Base-by-base conservation (phyloP, 30 jellyfish, hydroid and myxozoan genomes). In the Aurelia aurita complex sp. Pacific region DNA sequence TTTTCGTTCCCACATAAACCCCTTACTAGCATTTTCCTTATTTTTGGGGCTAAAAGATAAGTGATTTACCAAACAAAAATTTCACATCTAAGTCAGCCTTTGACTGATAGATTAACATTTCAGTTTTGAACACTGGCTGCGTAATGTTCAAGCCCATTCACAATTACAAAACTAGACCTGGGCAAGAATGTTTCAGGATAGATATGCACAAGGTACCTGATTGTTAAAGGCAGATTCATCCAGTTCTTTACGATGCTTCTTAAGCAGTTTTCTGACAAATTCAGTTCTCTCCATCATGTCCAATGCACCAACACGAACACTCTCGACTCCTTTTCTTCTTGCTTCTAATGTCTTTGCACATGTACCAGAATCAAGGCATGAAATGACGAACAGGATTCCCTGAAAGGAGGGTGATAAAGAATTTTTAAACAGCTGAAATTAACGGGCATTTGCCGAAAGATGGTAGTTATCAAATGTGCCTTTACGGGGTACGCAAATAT, bases 181-280 rank as follows among this genome's bases (percentile, higher is more conserved):
- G 23, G 10, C 50, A n/a, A 16, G 18, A 68, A 19, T 68, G 23
- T 7, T 34, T 36, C 67, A 68, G 55, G 12, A 68, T 6, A 34
- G 29, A 38, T 2, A 17, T 19, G 1, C 80, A 19, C 60, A n/a
- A 32, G 2, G 29, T 76, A 94, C 99, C 99, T 94, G 99, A 55
- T 94, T 94, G 62, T 94, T 89, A 54, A 94, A 94, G 16, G 99
- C 92, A 1, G 99, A 94, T 57, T 94, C 97, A 69, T 94, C 97
- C 19, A 94, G 90, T 14, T 63, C 86, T 79, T 94, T 94, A n/a
- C 99, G 81, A 69, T 94, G 88, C 54, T 76, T 69, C 88, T 38
- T 76, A 34, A 94, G 68, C 62, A 94, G 55, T 34, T 81, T 81
- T 33, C 99, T 85, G 33, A 94, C 99, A 36, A 94, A 80, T 35